A percentile compares a stretch with the other conserved stretches of the same genome.
phyloP scores from a whole-genome alignment of 2,888 invertebrate genomes.

The Drosophila anomelani region DNA sequence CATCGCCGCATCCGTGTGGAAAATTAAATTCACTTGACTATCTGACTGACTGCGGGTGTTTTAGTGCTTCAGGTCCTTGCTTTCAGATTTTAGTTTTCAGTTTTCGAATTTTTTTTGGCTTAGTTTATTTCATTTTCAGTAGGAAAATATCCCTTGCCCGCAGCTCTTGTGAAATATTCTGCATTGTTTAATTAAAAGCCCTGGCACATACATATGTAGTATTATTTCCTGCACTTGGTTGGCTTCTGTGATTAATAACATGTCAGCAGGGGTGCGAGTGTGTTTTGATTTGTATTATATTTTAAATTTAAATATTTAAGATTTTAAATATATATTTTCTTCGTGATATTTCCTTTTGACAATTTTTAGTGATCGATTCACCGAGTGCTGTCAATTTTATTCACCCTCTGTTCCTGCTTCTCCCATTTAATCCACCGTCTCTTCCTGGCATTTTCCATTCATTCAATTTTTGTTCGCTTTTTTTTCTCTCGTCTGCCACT shows the following conservation, averaged over 20 bases:
- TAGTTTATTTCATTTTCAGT: constrained; percentile 5
- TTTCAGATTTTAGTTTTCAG: constrained; percentile 1
- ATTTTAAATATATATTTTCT: not conserved
- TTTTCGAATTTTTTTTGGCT: not conserved
- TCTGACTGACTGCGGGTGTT: constrained; percentile 42
- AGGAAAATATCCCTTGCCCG: constrained; percentile 7
- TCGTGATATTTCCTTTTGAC: not conserved
- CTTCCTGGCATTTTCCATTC: constrained; percentile 36
- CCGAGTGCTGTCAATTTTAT: constrained; percentile 12
- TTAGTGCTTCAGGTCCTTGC: constrained; percentile 17
- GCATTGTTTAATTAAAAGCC: constrained; percentile 18
- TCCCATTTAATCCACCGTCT: constrained; percentile 1
- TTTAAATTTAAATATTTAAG: not conserved
- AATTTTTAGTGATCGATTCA: constrained; percentile 26
- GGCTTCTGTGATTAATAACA: not conserved
- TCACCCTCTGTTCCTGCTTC: not conserved
- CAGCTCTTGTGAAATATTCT: constrained; percentile 7
- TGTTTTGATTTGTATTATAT: not conserved
- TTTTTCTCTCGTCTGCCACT: constrained; percentile 68
- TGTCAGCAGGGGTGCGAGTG: not conserved
- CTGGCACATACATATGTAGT: not conserved
- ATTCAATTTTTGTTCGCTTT: constrained; percentile 59
- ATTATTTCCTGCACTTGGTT: not conserved
- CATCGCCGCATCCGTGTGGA: constrained; percentile 69
- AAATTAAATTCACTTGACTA: constrained; percentile 76